Conservation (phyloP, 2,888 invertebrate species). For the Dione juno region DNA sequence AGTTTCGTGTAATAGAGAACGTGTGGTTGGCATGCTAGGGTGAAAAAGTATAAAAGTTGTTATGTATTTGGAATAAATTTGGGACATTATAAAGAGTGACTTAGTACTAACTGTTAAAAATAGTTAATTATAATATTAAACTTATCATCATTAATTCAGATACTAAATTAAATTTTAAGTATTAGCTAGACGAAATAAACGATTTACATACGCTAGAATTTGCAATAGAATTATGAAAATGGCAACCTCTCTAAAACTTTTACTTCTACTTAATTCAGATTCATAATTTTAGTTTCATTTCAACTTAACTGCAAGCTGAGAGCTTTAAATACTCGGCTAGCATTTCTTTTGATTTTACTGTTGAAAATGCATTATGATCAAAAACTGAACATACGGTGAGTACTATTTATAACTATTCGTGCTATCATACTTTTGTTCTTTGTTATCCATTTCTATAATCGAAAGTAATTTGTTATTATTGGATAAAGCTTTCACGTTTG, state of each 20-base stretch:
- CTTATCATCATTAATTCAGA: background rate
- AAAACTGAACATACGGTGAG: background rate
- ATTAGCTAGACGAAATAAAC: background rate
- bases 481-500: background rate
- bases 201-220: conserved; percentile 26
- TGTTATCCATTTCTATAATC: too few species aligned
- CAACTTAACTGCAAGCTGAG: conserved; percentile 75
- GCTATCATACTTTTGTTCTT: background rate
- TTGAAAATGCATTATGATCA: conserved; percentile 52
- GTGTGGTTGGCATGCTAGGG: conserved; percentile 77
- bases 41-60: conserved; percentile 81
- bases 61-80: conserved; percentile 57
- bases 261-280: conserved; percentile 66
- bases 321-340: conserved; percentile 68
- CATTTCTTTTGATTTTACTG: conserved; percentile 62
- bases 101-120: background rate
- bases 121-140: background rate
- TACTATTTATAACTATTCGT: background rate
- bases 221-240: conserved; percentile 34
- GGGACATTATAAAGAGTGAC: conserved; percentile 51
- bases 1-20: conserved; percentile 77
- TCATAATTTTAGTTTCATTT: conserved; percentile 67
- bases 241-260: conserved; percentile 58
- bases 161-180: background rate
- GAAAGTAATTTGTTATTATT: too few species aligned